Evolutionary conservation across 2,797 vertebrate species (phyloP), one percentile per base, ranked within the genome.

Genomic region (Paguma larvata): DNA sequence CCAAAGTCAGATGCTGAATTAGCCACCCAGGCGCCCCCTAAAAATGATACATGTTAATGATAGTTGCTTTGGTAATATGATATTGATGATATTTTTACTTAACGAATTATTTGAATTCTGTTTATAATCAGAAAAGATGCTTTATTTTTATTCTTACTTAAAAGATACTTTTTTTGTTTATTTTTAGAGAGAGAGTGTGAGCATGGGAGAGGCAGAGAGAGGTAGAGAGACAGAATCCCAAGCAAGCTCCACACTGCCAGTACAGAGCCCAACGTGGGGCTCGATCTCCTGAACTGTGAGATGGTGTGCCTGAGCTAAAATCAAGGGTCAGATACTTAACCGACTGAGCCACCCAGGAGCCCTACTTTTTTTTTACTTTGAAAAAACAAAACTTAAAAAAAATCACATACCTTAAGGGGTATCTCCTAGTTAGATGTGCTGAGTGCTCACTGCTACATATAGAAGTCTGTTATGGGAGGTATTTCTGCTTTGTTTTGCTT

Each of bases 71-170:
- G 32, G 25, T 85, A 92, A 85, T 91, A 44, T 59, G 25, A 86
- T 70, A 82, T 89, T 77, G 67, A 62, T 89, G 48, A 82, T 85
- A 82, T 79, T 87, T 73, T 75, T 92, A 85, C 59, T 12, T 85
- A 62, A 65, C 59, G 21, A 46, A 82, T 84, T 91, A 56, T 34
- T 78, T 48, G 19, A 48, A 78, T 93, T 92, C 6, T 92, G 15
- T 79, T 51, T 92, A 63, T 68, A 51, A 63, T 89, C 56, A 90
- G 65, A 34, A 75, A 80, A 73, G 80, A 62, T 53, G 18, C 19
- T 18, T 53, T 53, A 53, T 53, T 53, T 53, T 53, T 53, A 53
- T 53, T 53, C 18, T 19, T 53, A 53, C 51, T 53, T 53, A 53
- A 53, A 53, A 53, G 53, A 53, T 53, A 19, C 0, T 48, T 48